Conservation (phyloP, 92 coral and sea anemone genomes). For the Palythoa caribaeorum region DNA sequence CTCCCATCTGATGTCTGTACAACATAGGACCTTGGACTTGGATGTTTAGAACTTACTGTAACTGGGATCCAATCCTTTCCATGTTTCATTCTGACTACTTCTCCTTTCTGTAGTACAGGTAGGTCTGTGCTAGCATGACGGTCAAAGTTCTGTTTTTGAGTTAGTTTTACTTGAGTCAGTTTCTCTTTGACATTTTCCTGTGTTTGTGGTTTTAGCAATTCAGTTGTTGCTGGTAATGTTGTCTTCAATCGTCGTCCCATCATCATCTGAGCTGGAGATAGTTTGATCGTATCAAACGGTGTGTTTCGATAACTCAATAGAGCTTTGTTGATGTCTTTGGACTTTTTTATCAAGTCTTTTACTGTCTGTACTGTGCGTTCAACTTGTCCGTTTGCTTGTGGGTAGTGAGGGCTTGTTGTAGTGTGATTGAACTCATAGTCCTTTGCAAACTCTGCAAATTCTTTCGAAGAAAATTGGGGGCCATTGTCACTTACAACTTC, state of each 20-base stretch:
- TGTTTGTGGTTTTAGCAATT: too few species aligned
- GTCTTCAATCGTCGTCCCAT: too few species aligned
- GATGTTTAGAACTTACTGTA: conserved; percentile 3
- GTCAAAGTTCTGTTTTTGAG: too few species aligned
- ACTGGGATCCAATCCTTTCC: conserved; percentile 44
- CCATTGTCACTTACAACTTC: conserved; percentile 19
- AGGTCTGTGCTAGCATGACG: too few species aligned
- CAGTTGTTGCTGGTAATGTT: too few species aligned
- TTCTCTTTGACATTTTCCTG: too few species aligned
- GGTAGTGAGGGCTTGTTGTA: conserved; percentile 18
- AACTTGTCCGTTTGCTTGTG: conserved; percentile 30
- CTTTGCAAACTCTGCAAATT: conserved; percentile 7
- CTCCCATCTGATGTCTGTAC: too few species aligned
- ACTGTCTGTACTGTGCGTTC: conserved; percentile 49
- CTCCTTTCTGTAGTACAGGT: background rate
- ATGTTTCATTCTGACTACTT: conserved; percentile 21
- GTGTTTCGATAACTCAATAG: too few species aligned
- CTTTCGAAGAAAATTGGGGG: background rate
- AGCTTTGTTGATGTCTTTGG: conserved; percentile 12
- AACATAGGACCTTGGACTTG: conserved; percentile 19
- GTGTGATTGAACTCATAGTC: conserved; percentile 28
- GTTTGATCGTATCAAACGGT: too few species aligned
- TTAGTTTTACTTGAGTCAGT: too few species aligned
- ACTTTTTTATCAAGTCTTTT: conserved; percentile 24
- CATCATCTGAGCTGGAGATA: too few species aligned